Base-by-base conservation (phyloP, 1,140 invertebrate species). In the Diorhabda sublineata region DNA sequence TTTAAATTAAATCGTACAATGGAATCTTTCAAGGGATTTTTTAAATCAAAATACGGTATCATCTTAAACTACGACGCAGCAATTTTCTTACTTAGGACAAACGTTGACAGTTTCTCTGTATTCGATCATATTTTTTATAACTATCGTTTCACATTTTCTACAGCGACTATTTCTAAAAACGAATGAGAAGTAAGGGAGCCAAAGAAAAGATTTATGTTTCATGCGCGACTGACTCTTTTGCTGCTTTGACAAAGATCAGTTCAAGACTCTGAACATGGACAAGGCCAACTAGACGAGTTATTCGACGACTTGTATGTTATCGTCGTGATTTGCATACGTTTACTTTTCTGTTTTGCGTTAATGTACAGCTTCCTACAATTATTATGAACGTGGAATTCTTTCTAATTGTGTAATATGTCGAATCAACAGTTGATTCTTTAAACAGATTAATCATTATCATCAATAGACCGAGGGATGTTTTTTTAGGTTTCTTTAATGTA, bases 251-350 rank as follows among this genome's bases (percentile, higher is more conserved):
- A 68, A 68, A 45, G 66, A 52, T 68, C 64, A 66, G 64, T 66
- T 66, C 66, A 68, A 68, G 66, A 68, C 42, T 61, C 66, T 67
- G 69, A 45, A 62, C 64, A 70, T 66, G 65, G 64, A 61, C 69
- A 70, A 70, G 69, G 69, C 64, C 69, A 66, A 67, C 69, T 70
- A 67, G 69, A 64, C 62, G 62, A 64, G 62, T 65, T 60, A 60
- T 63, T 69, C 58, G 26, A 26, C 26, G 61, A 64, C 52, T 56
- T 58, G 43, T 57, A 11, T 63, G 68, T 63, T 64, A 69, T 61
- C 64, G 56, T 52, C 56, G 26, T 69, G 43, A 69, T 69, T 69
- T 69, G 57, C 68, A 69, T 69, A 69, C 64, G 56, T 41, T 43
- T 69, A 26, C 26, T 26, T 26, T 26, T 26, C 26, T 26, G 26